A percentile compares a stretch with the other conserved stretches of the same genome.
phyloP scores from a whole-genome alignment of 2,888 invertebrate genomes.

The Synergus gifuensis region DNA sequence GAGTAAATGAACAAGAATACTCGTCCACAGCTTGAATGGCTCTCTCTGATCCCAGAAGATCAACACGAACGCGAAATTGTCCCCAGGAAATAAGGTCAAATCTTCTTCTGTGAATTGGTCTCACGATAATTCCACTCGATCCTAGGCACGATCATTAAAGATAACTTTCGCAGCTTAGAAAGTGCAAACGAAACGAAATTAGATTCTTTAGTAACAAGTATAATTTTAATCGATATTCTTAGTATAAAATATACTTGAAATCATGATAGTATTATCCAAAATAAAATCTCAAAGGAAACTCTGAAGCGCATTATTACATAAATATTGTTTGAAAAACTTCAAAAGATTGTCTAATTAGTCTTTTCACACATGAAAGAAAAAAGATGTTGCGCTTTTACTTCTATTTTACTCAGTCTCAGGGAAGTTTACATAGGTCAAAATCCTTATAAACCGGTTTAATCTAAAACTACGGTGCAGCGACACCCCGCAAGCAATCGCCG shows the following conservation, averaged over 20 bases:
- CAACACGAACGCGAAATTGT: constrained; percentile 25
- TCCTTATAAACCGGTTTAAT: constrained; percentile 3
- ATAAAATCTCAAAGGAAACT: not conserved
- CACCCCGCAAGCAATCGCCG: not conserved
- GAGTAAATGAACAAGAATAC: constrained; percentile 22
- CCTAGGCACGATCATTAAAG: not conserved
- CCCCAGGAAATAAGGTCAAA: constrained; percentile 8
- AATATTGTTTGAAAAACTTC: not conserved
- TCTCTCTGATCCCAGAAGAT: constrained; percentile 29
- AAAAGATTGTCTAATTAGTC: not conserved
- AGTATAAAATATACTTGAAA: not conserved
- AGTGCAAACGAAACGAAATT: not conserved
- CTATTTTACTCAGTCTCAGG: not conserved
- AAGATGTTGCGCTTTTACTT: constrained; percentile 3
- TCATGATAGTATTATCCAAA: not conserved
- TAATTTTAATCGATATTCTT: no score
- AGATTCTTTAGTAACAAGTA: not conserved
- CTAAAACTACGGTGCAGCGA: not conserved
- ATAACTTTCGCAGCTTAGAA: not conserved
- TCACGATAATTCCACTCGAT: not conserved
- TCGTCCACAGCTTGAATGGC: not conserved
- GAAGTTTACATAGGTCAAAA: constrained; percentile 16
- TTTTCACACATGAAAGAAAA: not conserved
- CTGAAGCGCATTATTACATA: not conserved
- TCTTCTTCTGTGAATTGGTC: constrained; percentile 20